A percentile compares a stretch with the other conserved stretches of the same genome.
Evolutionary conservation across 2,888 invertebrate genomes (phyloP).

Genomic region (Pyralis farinalis): DNA sequence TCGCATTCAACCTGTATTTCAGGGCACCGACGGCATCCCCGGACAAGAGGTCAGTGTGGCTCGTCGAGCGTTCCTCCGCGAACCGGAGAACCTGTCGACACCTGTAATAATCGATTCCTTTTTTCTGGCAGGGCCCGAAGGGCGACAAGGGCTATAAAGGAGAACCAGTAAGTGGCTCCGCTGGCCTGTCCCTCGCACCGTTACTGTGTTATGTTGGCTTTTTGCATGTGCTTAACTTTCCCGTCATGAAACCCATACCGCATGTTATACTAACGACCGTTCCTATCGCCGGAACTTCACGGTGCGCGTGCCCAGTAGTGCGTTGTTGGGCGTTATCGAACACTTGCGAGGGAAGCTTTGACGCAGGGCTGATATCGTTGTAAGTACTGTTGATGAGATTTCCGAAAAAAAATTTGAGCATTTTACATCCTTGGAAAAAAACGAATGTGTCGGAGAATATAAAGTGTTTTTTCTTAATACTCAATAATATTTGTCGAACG

Average conservation of each 20-base stretch:
- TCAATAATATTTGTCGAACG: too few species aligned
- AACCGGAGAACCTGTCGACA: constrained; percentile 5
- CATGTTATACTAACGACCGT: constrained; percentile 13
- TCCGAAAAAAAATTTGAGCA: too few species aligned
- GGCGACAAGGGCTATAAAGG: constrained; percentile 95
- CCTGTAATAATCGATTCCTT: constrained; percentile 28
- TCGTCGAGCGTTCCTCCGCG: constrained; percentile 3
- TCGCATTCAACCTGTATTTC: constrained; percentile 50
- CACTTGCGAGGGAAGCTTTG: too few species aligned
- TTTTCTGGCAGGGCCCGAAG: constrained; percentile 88
- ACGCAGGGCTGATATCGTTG: too few species aligned
- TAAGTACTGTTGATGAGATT: too few species aligned
- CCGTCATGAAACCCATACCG: constrained; percentile 19
- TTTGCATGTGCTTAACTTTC: constrained; percentile 21
- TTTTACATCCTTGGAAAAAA: too few species aligned
- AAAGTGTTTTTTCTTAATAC: too few species aligned
- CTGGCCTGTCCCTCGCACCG: constrained; percentile 19
- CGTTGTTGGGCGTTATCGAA: too few species aligned
- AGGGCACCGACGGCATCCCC: constrained; percentile 97
- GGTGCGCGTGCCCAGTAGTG: too few species aligned
- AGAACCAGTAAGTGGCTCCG: constrained; percentile 84
- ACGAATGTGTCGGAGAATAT: too few species aligned
- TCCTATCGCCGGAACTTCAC: too few species aligned
- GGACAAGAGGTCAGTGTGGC: constrained; percentile 88
- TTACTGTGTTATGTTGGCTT: constrained; percentile 9